Percentiles rank a stretch among this genome's conserved stretches.
phyloP scores from a whole-genome alignment of 2,113 vertebrate species.

The Scatophagus argus region DNA sequence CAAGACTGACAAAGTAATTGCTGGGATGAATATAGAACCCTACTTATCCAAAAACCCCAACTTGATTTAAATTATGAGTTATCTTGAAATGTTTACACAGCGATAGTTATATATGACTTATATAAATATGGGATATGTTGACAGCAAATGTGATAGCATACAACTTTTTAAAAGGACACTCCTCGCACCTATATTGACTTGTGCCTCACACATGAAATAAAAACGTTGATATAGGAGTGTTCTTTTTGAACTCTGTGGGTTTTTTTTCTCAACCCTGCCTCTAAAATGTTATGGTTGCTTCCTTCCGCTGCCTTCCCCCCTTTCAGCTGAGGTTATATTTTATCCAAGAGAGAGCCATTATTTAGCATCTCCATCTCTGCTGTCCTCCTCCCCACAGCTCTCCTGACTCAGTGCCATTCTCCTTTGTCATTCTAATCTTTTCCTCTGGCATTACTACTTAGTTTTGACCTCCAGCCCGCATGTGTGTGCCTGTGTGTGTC shows the following conservation, averaged over 20 bases:
- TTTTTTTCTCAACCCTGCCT: constrained; percentile 31
- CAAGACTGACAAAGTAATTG: constrained; percentile 34
- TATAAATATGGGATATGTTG: not conserved
- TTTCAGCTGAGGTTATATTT: constrained; percentile 66
- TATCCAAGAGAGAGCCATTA: constrained; percentile 73
- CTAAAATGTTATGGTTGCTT: constrained; percentile 58
- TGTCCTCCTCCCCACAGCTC: constrained; percentile 57
- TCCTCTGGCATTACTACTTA: constrained; percentile 68
- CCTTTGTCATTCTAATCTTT: constrained; percentile 78
- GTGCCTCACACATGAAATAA: constrained; percentile 3
- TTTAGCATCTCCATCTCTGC: constrained; percentile 74
- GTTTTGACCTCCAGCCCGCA: constrained; percentile 69
- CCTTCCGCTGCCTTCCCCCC: constrained; percentile 17
- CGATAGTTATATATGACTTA: not conserved
- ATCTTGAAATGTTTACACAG: constrained; percentile 30
- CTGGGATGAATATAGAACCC: constrained; percentile 2
- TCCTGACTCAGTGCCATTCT: constrained; percentile 65
- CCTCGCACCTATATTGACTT: not conserved
- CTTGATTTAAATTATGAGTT: not conserved
- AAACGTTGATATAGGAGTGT: constrained; percentile 38
- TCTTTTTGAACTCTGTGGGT: constrained; percentile 18
- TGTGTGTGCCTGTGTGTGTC: not conserved
- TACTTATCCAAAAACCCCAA: constrained; percentile 9
- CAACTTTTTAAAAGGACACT: not conserved
- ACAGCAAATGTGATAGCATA: not conserved